phyloP scores from a whole-genome alignment of 2,113 vertebrate species.

The Anseranas semipalmata region DNA sequence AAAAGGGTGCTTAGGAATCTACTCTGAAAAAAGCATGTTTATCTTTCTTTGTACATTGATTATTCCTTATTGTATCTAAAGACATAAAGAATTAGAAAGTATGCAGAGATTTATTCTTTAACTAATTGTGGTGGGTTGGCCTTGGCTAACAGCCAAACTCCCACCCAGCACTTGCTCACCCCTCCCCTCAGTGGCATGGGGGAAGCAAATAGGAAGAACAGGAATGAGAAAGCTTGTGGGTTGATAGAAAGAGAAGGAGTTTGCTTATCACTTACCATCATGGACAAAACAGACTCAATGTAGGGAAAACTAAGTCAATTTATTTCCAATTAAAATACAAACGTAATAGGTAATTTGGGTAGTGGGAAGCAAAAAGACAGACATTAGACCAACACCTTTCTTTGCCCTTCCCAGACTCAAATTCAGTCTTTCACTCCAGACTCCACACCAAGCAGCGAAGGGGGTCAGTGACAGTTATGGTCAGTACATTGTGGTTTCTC shows the following conservation, averaged over 20 bases:
- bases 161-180: background rate
- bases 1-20: background rate
- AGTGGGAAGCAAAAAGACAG: background rate
- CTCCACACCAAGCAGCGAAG: background rate
- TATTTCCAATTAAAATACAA: background rate
- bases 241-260: background rate
- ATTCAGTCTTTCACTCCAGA: background rate
- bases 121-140: background rate
- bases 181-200: background rate
- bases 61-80: background rate
- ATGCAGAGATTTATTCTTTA: background rate
- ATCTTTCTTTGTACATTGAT: background rate
- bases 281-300: background rate
- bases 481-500: background rate
- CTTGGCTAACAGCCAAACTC: background rate
- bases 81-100: background rate
- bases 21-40: background rate
- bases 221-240: background rate
- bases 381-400: background rate
- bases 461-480: background rate
- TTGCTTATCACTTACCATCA: rapidly evolving
- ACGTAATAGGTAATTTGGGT: background rate
- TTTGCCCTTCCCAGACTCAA: background rate
- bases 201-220: background rate
- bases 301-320: background rate